Evolutionary conservation across 2,888 invertebrate species (phyloP).

Genomic region (Petrophora chlorosata): DNA sequence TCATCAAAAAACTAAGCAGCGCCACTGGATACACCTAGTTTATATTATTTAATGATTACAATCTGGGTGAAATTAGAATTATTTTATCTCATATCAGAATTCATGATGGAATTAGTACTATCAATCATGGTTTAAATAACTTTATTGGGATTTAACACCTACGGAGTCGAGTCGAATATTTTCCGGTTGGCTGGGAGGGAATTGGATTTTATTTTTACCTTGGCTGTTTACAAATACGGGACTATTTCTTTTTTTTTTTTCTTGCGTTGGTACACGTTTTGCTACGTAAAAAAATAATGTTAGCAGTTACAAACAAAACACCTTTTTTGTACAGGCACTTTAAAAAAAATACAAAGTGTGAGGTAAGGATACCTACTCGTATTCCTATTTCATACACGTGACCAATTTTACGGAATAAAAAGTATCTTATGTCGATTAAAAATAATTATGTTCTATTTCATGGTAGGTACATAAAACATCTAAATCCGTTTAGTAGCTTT

Average conservation of each 20-base stretch:
- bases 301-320: no score
- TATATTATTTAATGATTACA: slow-evolving; percentile 41
- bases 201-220: slow-evolving; percentile 33
- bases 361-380: no score
- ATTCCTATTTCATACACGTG: no score
- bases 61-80: slow-evolving; percentile 34
- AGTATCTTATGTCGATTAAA: no score
- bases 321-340: no score
- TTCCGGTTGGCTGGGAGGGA: slow-evolving; percentile 27
- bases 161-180: slow-evolving; percentile 26
- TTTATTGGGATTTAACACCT: slow-evolving; percentile 33
- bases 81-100: slow-evolving; percentile 31
- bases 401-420: no score
- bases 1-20: no score
- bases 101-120: slow-evolving; percentile 32
- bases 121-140: slow-evolving; percentile 35
- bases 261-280: not conserved
- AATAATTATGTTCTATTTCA: no score
- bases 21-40: no score
- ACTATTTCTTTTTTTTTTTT: not conserved
- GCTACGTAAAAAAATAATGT: not conserved
- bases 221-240: not conserved
- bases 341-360: no score
- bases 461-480: no score
- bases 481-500: no score